Percentiles rank a stretch among this genome's conserved stretches.
These are phyloP conservation scores for Rallus crepitans DNA, from an alignment of 2,797 vertebrate species.

Conservation along the genomic window DNA sequence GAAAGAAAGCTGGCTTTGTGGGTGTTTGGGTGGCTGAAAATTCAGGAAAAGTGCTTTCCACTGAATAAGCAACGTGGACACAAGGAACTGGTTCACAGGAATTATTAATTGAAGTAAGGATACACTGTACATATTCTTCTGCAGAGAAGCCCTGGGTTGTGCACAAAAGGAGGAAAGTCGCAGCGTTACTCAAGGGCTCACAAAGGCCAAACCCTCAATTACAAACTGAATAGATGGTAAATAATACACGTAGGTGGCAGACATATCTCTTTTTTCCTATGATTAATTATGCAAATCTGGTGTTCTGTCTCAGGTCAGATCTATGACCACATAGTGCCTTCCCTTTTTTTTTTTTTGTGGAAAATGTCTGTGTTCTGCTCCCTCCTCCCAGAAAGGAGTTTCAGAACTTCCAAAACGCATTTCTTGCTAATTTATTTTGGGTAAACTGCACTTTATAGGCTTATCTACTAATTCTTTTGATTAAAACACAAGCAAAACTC, in stretches of 20 bases:
- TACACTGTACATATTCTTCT: fast-evolving
- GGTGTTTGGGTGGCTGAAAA: not conserved
- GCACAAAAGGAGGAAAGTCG: not conserved
- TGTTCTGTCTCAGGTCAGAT: conserved; percentile 46
- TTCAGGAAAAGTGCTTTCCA: not conserved
- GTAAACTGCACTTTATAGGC: conserved; percentile 68
- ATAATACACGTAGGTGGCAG: conserved; percentile 59
- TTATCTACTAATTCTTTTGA: conserved; percentile 77
- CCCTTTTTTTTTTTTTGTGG: conserved; percentile 5
- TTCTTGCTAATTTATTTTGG: conserved; percentile 72
- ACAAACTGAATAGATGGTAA: conserved; percentile 68
- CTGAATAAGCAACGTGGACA: not conserved
- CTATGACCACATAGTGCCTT: conserved; percentile 8
- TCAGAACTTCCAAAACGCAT: conserved; percentile 38
- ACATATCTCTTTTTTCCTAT: conserved; percentile 57
- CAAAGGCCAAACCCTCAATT: conserved; percentile 74
- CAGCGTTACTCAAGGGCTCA: not conserved
- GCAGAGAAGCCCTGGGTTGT: not conserved
- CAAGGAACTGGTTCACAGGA: not conserved
- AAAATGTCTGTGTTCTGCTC: conserved; percentile 22
- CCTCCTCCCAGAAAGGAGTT: not conserved
- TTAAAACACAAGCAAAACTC: conserved; percentile 78
- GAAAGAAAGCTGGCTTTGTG: not conserved
- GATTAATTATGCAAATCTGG: conserved; percentile 72
- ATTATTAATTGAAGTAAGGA: not conserved